A percentile compares a stretch with the other conserved stretches of the same genome.
Conservation (phyloP, 2,113 vertebrate genomes). For the Cyanoramphus novaezelandiae region DNA sequence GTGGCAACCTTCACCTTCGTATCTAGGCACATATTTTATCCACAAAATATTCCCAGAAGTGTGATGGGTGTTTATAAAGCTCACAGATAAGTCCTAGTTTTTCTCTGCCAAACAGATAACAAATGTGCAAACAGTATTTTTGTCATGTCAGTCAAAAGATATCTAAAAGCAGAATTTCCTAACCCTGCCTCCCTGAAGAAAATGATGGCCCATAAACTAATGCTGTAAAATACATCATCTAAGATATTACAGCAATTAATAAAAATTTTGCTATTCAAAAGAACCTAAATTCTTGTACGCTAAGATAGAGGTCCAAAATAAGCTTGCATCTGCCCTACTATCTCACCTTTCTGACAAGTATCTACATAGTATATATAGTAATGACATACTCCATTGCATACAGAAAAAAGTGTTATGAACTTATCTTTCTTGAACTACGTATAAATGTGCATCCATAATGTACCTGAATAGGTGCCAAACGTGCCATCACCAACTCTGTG, state of each 20-base stretch:
- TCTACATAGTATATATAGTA: neutral
- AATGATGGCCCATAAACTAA: neutral
- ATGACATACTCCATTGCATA: neutral
- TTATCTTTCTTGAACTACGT: neutral
- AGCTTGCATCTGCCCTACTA: neutral
- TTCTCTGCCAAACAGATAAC: constrained; percentile 37
- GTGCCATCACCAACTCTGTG: neutral
- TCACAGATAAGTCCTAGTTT: constrained; percentile 28
- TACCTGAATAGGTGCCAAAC: neutral
- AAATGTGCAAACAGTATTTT: constrained; percentile 24
- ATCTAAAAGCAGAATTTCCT: constrained; percentile 43
- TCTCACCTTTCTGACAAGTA: neutral
- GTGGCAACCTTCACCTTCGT: constrained; percentile 21
- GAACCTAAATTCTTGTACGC: neutral
- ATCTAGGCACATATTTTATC: constrained; percentile 8
- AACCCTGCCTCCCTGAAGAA: constrained; percentile 20
- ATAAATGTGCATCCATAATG: neutral
- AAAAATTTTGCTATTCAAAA: neutral
- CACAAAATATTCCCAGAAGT: constrained; percentile 34
- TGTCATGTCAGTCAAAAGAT: constrained; percentile 46
- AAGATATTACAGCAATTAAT: constrained; percentile 5
- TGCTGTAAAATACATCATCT: neutral
- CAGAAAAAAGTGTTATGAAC: neutral
- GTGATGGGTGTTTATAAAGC: constrained; percentile 31
- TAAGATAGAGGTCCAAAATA: neutral